Evolutionary conservation across 2,888 invertebrate genomes (phyloP).

Genomic region (Eupithecia exiguata): DNA sequence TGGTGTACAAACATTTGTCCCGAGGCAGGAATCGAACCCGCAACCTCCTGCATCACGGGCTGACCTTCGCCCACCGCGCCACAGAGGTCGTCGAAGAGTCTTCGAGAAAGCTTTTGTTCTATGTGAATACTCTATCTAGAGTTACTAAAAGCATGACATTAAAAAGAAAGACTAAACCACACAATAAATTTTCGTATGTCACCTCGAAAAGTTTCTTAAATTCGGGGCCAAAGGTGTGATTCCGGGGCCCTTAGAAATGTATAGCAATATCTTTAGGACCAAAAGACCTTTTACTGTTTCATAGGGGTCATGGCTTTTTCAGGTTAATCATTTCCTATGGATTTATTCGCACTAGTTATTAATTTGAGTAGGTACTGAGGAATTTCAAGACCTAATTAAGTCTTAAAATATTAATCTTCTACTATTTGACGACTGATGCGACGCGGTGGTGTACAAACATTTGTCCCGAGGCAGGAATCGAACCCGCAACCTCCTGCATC

Average conservation of each 20-base stretch:
- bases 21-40: no score
- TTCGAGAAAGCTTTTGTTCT: no score
- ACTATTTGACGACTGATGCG: no score
- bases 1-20: no score
- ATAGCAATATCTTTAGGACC: neutral
- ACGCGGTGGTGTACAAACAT: no score
- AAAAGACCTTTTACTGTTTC: neutral
- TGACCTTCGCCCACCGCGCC: no score
- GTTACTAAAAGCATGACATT: neutral
- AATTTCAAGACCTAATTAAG: neutral
- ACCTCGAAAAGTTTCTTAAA: neutral
- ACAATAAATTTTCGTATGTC: neutral
- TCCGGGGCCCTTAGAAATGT: neutral
- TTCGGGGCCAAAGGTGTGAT: neutral
- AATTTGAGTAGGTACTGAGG: neutral
- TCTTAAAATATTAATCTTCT: neutral
- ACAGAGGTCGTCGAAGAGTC: no score
- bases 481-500: no score
- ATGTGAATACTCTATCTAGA: neutral
- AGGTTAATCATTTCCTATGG: neutral
- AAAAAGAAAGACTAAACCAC: neutral
- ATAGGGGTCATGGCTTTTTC: conserved; percentile 1
- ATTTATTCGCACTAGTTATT: neutral
- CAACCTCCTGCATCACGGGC: no score
- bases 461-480: no score